Conservation (phyloP, 2,113 vertebrate species). For the Tetrao urogallus region DNA sequence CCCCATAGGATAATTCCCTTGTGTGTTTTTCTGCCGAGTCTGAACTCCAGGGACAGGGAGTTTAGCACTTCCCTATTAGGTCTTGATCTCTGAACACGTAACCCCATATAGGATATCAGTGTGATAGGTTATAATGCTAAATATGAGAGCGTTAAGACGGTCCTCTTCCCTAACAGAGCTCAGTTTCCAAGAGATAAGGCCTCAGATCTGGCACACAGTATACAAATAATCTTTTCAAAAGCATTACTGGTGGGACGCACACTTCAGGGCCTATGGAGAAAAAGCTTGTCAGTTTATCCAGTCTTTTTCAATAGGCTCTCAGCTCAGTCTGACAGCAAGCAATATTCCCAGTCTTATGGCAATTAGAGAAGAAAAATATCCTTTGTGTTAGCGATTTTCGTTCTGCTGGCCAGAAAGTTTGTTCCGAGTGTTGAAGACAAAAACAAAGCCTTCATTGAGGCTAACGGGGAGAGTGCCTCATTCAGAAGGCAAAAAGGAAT, state of each 20-base stretch:
- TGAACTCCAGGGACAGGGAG: background rate
- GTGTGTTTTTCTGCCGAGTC: background rate
- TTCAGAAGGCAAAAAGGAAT: slow-evolving; percentile 14
- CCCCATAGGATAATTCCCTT: background rate
- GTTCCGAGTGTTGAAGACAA: background rate
- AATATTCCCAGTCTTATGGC: background rate
- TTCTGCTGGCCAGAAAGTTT: background rate
- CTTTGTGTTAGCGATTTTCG: background rate
- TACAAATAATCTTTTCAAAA: background rate
- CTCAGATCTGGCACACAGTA: background rate
- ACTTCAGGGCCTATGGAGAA: background rate
- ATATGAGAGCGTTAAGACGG: rapidly evolving
- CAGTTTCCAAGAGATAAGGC: background rate
- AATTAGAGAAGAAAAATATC: background rate
- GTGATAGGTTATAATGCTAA: background rate
- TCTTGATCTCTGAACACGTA: background rate
- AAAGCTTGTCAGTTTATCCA: background rate
- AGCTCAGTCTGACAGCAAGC: background rate
- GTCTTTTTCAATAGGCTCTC: background rate
- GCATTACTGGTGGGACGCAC: background rate
- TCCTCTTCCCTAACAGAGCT: background rate
- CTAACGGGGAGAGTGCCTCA: slow-evolving; percentile 3
- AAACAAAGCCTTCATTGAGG: slow-evolving; percentile 70
- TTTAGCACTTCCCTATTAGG: background rate
- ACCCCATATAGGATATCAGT: background rate